Conservation (phyloP, 2,888 invertebrate species). For the Cerastis leucographa region DNA sequence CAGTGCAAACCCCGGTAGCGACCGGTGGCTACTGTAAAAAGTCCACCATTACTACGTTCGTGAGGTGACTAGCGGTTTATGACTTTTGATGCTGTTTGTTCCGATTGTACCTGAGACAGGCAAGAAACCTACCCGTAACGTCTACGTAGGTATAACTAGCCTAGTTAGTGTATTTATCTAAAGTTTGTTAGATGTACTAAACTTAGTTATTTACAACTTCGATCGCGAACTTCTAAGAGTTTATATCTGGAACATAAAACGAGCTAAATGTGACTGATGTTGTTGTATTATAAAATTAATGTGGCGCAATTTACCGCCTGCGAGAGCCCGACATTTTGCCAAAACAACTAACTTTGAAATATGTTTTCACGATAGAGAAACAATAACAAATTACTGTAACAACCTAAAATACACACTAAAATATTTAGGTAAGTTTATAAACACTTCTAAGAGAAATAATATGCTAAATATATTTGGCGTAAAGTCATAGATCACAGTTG, state of each 20-base stretch:
- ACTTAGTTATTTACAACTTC: slow-evolving; percentile 56
- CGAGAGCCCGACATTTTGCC: slow-evolving; percentile 57
- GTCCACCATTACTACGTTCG: slow-evolving; percentile 71
- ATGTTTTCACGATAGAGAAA: slow-evolving; percentile 57
- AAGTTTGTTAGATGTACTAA: slow-evolving; percentile 54
- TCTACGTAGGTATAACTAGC: not conserved
- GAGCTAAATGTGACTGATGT: slow-evolving; percentile 63
- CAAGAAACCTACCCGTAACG: slow-evolving; percentile 7
- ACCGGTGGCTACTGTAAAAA: slow-evolving; percentile 76
- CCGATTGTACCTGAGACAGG: slow-evolving; percentile 65
- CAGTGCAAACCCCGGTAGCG: slow-evolving; percentile 81
- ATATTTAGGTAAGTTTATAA: slow-evolving; percentile 48
- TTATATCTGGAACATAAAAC: slow-evolving; percentile 62
- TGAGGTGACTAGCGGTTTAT: slow-evolving; percentile 76
- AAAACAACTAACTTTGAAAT: slow-evolving; percentile 48
- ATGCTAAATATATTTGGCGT: slow-evolving; percentile 38
- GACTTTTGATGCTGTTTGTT: slow-evolving; percentile 58
- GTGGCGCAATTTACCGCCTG: slow-evolving; percentile 60
- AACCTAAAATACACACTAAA: slow-evolving; percentile 41
- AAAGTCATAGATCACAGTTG: slow-evolving; percentile 22
- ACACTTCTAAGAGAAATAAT: slow-evolving; percentile 37
- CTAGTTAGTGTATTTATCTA: slow-evolving; percentile 57
- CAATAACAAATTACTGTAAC: slow-evolving; percentile 56
- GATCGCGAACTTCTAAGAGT: slow-evolving; percentile 63
- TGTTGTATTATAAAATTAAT: slow-evolving; percentile 65